Base-by-base conservation (phyloP, 2,888 invertebrate species). In the Zonitis immaculata region DNA sequence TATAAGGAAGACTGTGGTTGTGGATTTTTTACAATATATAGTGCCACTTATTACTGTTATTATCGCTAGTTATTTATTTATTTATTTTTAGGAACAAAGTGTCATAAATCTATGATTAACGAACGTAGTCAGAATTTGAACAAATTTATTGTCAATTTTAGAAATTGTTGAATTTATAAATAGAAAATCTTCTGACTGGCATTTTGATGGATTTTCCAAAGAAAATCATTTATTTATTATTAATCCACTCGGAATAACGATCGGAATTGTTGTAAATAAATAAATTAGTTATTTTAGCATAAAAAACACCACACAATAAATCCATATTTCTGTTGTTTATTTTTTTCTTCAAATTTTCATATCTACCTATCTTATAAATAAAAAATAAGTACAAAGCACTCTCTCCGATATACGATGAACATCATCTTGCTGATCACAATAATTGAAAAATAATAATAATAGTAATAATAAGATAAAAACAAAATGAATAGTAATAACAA, bases 1-100 rank as follows among this genome's bases (percentile, higher is more conserved):
- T n/a, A n/a, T n/a, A n/a, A 35, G 35, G 35, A 35, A 35, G 35
- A 35, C 18, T 35, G 35, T 16, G 18, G n/a, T n/a, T 35, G 35
- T 18, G 16, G 35, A 18, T 12, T 35, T 18, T 5, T 30, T 55
- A 55, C 49, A 52, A n/a, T n/a, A n/a, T n/a, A 44, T 35, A 35
- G 45, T 47, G 49, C 42, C 46, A 42, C 46, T 54, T 51, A n/a
- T n/a, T n/a, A 54, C 26, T 14, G 16, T 45, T 32, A 54, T 52
- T 52, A 35, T 35, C 3, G 50, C n/a, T 49, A 44, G n/a, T n/a
- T 54, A 44, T 46, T 35, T 16, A 35, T n/a, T n/a, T n/a, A 35
- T 35, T 49, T 42, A 44, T 45, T 57, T 52, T 54, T 54, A 57
- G 54, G 52, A 54, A 57, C 57, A 54, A 51, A 49, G 49, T 50